Percentiles rank a stretch among this genome's conserved stretches.
Conservation (phyloP, 64 coral and sea anemone genomes). For the Pocillopora verrucosa region DNA sequence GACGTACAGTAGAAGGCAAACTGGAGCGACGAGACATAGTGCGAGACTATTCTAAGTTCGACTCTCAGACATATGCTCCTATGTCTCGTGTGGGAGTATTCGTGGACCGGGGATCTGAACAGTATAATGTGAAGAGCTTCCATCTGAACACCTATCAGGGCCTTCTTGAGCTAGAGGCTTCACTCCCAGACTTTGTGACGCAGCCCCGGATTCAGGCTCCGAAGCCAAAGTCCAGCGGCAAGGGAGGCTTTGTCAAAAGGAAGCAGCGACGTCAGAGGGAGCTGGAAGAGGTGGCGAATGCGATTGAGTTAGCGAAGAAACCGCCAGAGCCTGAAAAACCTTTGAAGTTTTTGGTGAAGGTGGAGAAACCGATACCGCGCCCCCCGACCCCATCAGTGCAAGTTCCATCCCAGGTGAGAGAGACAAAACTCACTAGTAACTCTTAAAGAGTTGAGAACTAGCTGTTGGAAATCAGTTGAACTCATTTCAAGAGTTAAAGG, state of each 20-base stretch:
- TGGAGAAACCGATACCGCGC: slow-evolving; percentile 93
- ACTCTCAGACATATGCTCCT: slow-evolving; percentile 92
- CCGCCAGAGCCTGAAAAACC: slow-evolving; percentile 70
- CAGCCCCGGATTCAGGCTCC: slow-evolving; percentile 94
- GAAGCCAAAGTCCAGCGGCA: slow-evolving; percentile 84
- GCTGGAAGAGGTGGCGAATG: slow-evolving; percentile 88
- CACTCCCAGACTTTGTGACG: slow-evolving; percentile 95
- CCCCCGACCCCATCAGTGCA: slow-evolving; percentile 95
- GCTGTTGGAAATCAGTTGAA: too few species aligned
- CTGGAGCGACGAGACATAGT: slow-evolving; percentile 92
- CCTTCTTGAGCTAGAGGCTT: slow-evolving; percentile 85
- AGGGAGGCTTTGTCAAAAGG: slow-evolving; percentile 90
- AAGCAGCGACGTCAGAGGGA: slow-evolving; percentile 86
- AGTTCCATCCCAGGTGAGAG: slow-evolving; percentile 90
- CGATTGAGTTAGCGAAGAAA: slow-evolving; percentile 76
- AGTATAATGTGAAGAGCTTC: slow-evolving; percentile 84
- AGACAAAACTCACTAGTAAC: neutral
- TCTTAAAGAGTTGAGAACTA: too few species aligned
- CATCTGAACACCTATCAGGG: slow-evolving; percentile 94
- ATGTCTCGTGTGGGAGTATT: slow-evolving; percentile 96
- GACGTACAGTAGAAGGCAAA: slow-evolving; percentile 92
- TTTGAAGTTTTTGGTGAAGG: slow-evolving; percentile 88
- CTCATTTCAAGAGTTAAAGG: too few species aligned
- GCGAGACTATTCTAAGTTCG: slow-evolving; percentile 75
- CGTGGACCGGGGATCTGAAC: slow-evolving; percentile 96